Percentiles rank a stretch among this genome's conserved stretches.
Evolutionary conservation across 2,113 vertebrate species (phyloP).

Genomic region (Psettodes erumei): DNA sequence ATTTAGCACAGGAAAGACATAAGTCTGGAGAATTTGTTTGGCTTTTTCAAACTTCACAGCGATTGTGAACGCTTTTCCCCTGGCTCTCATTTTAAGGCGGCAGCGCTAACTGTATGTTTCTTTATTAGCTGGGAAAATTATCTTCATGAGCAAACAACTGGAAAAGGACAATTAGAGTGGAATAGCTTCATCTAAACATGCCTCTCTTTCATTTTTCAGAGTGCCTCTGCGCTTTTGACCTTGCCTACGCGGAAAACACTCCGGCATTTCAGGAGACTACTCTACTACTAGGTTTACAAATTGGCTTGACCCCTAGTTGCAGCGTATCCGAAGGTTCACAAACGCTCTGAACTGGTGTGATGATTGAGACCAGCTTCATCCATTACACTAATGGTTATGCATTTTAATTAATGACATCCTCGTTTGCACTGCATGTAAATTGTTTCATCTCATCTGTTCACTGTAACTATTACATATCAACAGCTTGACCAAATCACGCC

Average conservation of each 20-base stretch:
- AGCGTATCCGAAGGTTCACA: constrained; percentile 65
- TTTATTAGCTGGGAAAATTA: constrained; percentile 16
- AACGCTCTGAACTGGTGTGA: constrained; percentile 72
- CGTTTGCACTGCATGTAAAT: constrained; percentile 83
- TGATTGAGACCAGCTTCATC: constrained; percentile 76
- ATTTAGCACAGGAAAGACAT: constrained; percentile 35
- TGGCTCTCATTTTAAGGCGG: constrained; percentile 13
- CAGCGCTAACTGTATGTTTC: constrained; percentile 1
- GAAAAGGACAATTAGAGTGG: constrained; percentile 18
- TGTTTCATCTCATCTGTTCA: constrained; percentile 73
- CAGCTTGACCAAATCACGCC: constrained; percentile 59
- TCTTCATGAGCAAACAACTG: constrained; percentile 35
- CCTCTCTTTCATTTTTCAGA: constrained; percentile 6
- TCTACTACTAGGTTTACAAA: constrained; percentile 67
- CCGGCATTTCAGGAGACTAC: too few relatives aligned
- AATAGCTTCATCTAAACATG: neutral
- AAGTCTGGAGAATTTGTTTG: constrained; percentile 35
- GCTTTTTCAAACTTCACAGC: constrained; percentile 48
- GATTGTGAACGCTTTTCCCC: constrained; percentile 37
- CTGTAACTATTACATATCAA: constrained; percentile 73
- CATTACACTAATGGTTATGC: constrained; percentile 82
- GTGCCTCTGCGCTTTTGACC: constrained; percentile 7
- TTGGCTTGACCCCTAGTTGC: constrained; percentile 66
- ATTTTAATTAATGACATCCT: constrained; percentile 83
- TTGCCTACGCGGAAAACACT: constrained; percentile 36